Conservation (phyloP, 2,113 vertebrate genomes). For the Oceanites oceanicus region DNA sequence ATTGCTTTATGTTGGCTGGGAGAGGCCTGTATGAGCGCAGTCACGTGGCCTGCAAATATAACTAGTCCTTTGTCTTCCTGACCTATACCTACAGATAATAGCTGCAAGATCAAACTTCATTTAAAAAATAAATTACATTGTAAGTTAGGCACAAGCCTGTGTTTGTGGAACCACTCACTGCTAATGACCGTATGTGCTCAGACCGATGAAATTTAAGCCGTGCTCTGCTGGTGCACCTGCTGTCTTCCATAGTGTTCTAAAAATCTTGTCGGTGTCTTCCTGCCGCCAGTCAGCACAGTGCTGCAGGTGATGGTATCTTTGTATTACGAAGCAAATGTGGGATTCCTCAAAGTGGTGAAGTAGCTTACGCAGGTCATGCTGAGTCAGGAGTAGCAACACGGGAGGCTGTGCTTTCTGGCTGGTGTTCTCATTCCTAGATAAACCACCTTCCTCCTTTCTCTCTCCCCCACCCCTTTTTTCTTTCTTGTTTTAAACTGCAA, state of each 20-base stretch:
- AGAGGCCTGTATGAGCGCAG: background rate
- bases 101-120: background rate
- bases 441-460: background rate
- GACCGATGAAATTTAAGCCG: fast-evolving
- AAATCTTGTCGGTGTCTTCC: background rate
- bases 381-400: background rate
- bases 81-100: background rate
- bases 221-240: background rate
- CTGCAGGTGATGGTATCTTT: background rate
- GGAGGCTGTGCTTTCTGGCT: background rate
- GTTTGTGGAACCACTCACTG: background rate
- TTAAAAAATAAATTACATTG: fast-evolving
- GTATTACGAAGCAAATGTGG: background rate
- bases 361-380: background rate
- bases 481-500: background rate
- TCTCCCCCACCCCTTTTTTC: background rate
- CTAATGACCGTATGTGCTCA: background rate
- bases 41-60: background rate
- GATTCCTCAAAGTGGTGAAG: background rate
- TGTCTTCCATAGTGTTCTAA: fast-evolving
- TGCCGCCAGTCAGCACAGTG: background rate
- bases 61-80: background rate
- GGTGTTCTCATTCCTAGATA: background rate
- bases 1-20: background rate
- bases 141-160: background rate